Base-by-base conservation (phyloP, 1,140 invertebrate genomes). In the Carcinoscorpius rotundicauda region DNA sequence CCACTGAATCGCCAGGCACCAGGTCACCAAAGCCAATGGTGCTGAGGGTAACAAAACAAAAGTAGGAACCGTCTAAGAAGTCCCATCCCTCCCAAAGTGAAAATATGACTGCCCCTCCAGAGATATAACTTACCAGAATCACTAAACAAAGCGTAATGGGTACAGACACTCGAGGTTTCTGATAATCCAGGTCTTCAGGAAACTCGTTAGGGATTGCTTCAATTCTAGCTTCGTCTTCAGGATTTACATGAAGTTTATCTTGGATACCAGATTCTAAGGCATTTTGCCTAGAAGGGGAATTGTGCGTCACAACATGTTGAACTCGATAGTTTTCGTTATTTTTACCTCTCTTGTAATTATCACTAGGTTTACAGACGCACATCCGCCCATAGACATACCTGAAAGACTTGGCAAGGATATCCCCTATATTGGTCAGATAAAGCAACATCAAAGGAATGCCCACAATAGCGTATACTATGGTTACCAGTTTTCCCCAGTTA, bases 371-470 rank as follows among this genome's bases (percentile, higher is more conserved):
- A 78, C 91, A 96, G 52, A 92, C 82, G 71, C 91, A 96, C 64
- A 91, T 85, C 73, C 89, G 85, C 4, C 89, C 86, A 75, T 96
- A 98, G 10, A 89, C 85, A 83, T 91, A 97, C 76, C 97, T 93
- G 79, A 98, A 98, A 72, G 92, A 93, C 72, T 92, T 88, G 3
- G 96, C 95, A 76, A 98, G 81, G 60, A 97, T 87, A 76, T 97
- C 92, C 52, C 94, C 95, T 73, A 98, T 94, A 78, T 97, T 97
- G 60, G 92, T 94, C 51, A 98, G 81, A 73, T 92, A 93, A 62
- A 97, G 81, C 61, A 98, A 83, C 80, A 98, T 97, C n/a, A 98
- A 78, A 0, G 95, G 95, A 83, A 98, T 97, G 6, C 96, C 95
- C 56, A 95, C 86, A 58, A 98, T 92, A 2, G 94, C 92, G 78